Evolutionary conservation across 2,797 vertebrate genomes (phyloP), one percentile per base, ranked within the genome.

Genomic region (Acanthopagrus latus): DNA sequence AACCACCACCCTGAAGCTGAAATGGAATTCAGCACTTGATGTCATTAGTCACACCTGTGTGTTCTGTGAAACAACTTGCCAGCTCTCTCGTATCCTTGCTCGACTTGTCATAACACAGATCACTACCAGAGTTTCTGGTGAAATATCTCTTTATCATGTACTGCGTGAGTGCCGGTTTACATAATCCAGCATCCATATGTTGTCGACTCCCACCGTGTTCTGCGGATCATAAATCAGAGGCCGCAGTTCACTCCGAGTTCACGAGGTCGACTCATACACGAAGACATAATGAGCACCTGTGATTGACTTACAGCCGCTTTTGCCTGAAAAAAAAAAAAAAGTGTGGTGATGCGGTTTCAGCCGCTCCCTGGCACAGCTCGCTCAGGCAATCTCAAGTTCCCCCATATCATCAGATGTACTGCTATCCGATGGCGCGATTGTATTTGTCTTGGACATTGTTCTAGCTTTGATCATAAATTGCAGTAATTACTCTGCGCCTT

Each of bases 401-500:
- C 82, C 68, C 87, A 43, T 88, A 87, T 93, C 93, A 92, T 95
- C 91, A 90, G 83, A 92, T 80, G 64, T 66, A 62, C 86, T 77
- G 94, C 91, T 91, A 95, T 93, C 87, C 59, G 81, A 95, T 91
- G 93, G 91, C 88, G 72, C 76, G 46, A 74, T 90, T 88, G 80
- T 93, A 91, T 95, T 95, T 95, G 91, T 93, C 88, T 95, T 94
- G 94, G 94, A 94, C 92, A 90, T 94, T 88, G 91, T 92, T 94
- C 88, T 64, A 74, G 91, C 94, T 95, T 95, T 95, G 94, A 95
- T 95, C 94, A 88, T 81, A 88, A 93, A 93, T 92, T 93, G 94
- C 84, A 75, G 91, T 94, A 94, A 96, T 95, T 94, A 95, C 90
- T 93, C 78, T 17, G 78, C 83, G 85, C 84, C 86, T 91, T 91